Evolutionary conservation across 2,888 invertebrate genomes (phyloP).

Genomic region (Flabesymbios commensalis): DNA sequence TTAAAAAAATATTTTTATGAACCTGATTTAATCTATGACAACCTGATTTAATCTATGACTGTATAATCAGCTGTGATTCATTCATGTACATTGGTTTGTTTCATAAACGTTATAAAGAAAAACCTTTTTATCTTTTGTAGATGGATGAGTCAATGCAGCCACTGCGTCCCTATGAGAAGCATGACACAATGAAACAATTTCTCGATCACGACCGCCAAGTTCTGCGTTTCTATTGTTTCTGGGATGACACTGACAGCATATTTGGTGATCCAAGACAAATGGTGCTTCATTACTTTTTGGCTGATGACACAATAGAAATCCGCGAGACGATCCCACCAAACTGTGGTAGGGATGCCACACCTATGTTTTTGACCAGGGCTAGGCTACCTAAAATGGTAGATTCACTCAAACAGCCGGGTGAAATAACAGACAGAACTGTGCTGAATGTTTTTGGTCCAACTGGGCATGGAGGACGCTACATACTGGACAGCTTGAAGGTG

Average conservation of each 20-base stretch:
- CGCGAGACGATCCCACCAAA: slow-evolving; percentile 73
- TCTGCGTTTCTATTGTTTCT: slow-evolving; percentile 81
- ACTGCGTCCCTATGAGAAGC: slow-evolving; percentile 60
- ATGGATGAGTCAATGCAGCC: slow-evolving; percentile 61
- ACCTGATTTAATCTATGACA: too few species aligned
- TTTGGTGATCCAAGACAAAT: slow-evolving; percentile 79
- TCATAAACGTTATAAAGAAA: too few species aligned
- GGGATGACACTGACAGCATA: slow-evolving; percentile 82
- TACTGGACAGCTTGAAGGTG: slow-evolving; percentile 61
- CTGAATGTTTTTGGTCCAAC: slow-evolving; percentile 62
- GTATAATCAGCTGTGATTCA: too few species aligned
- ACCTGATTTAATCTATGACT: too few species aligned
- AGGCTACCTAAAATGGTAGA: slow-evolving; percentile 72
- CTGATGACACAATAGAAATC: slow-evolving; percentile 88
- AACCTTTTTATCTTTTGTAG: slow-evolving; percentile 36
- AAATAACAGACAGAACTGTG: slow-evolving; percentile 58
- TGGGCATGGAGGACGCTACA: slow-evolving; percentile 59
- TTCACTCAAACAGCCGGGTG: slow-evolving; percentile 56
- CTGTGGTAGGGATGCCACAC: slow-evolving; percentile 73
- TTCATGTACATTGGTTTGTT: too few species aligned
- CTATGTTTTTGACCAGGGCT: slow-evolving; percentile 75
- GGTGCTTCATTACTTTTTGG: slow-evolving; percentile 81
- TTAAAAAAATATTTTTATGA: too few species aligned
- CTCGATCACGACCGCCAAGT: slow-evolving; percentile 76
- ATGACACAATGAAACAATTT: slow-evolving; percentile 75